These are phyloP conservation scores for Vollenhovia emeryi DNA, from an alignment of 1,140 invertebrate genomes.

Conservation along the genomic window DNA sequence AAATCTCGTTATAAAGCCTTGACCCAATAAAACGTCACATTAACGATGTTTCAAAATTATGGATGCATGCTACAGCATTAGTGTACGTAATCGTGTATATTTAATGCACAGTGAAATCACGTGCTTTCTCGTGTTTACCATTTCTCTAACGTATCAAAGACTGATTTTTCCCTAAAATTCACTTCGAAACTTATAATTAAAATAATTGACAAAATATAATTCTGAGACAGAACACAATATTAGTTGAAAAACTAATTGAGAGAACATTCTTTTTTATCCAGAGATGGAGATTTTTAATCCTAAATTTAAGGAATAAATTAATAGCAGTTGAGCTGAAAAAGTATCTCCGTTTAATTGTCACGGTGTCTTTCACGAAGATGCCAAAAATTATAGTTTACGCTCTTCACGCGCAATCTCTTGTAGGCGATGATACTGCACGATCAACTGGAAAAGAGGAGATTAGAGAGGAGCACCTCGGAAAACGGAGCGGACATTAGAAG, in stretches of 20 bases:
- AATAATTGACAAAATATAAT: not conserved
- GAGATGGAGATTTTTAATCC: not conserved
- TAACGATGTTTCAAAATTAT: conserved; percentile 38
- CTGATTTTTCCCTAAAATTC: not conserved
- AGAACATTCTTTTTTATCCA: not conserved
- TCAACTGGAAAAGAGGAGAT: conserved; percentile 80
- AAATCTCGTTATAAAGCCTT: conserved; percentile 72
- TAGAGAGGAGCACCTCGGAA: conserved; percentile 81
- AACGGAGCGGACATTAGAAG: conserved; percentile 79
- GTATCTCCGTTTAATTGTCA: not conserved
- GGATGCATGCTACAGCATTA: not conserved
- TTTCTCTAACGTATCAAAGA: not conserved
- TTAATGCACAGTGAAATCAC: not conserved
- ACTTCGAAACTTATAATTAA: not conserved
- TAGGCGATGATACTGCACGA: conserved; percentile 83
- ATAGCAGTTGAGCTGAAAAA: not conserved
- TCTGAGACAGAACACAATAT: not conserved
- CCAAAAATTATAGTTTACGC: conserved; percentile 8
- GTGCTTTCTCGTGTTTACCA: not conserved
- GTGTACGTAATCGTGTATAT: not conserved
- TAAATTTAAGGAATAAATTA: not conserved
- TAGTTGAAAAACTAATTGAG: not conserved
- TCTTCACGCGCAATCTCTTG: conserved; percentile 15
- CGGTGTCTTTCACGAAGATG: not conserved
- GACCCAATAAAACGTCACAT: conserved; percentile 70